phyloP scores from a whole-genome alignment of 53 echinoderm and acorn worm genomes.

The Holothuria scabra region DNA sequence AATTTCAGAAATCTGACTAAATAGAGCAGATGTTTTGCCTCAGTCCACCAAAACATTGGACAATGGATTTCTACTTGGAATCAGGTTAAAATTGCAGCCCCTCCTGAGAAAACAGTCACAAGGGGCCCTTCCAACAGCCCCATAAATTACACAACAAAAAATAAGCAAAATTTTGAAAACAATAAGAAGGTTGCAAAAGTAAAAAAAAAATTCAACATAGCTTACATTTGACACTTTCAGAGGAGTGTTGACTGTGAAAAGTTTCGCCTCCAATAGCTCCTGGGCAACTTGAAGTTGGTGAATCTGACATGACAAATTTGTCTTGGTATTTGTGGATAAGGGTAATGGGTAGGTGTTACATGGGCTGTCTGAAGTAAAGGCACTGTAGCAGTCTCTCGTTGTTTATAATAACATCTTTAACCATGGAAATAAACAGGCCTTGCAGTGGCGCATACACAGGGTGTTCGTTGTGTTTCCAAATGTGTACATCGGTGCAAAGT shows the following conservation, averaged over 20 bases:
- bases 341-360: not conserved
- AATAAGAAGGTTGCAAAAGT: too few species aligned
- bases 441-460: constrained; percentile 9
- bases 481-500: not conserved
- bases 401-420: constrained; percentile 10
- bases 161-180: too few species aligned
- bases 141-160: too few species aligned
- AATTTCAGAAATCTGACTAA: too few species aligned
- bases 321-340: not conserved
- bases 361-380: not conserved
- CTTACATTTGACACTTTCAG: too few species aligned
- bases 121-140: too few species aligned
- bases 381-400: not conserved
- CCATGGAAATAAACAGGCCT: not conserved
- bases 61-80: too few species aligned
- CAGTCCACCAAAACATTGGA: too few species aligned
- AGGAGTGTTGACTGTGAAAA: not conserved
- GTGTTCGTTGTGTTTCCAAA: constrained; percentile 2
- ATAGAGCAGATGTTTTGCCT: too few species aligned
- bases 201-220: too few species aligned
- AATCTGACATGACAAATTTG: not conserved
- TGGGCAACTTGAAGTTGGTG: not conserved
- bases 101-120: too few species aligned
- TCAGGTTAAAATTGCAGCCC: too few species aligned
- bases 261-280: not conserved